Base-by-base conservation (phyloP, 2,797 vertebrate species). In the Scolopax rusticola region DNA sequence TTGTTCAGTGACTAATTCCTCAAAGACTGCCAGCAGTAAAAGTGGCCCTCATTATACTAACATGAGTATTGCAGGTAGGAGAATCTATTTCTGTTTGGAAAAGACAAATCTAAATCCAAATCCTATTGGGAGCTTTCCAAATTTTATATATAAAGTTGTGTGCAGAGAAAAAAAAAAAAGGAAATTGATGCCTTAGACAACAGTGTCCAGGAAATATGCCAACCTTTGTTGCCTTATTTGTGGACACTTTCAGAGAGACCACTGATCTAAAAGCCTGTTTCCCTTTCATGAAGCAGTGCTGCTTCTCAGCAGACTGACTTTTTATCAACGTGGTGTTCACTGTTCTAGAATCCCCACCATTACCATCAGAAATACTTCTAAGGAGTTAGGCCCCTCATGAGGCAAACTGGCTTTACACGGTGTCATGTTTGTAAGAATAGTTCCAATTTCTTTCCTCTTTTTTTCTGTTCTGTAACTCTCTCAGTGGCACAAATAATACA, bases 1-100 rank as follows among this genome's bases (percentile, higher is more conserved):
- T 93, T 90, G 50, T 47, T 89, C 40, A 70, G 59, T 90, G 77
- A 90, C 51, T 84, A 93, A 92, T 73, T 95, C 83, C 80, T 92
- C 57, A 94, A 93, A 91, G 43, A 68, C 60, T 68, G 14, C 33
- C n/a, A 90, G n/a, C 23, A 79, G 36, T 74, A 63, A 50, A 95
- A 90, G 56, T 75, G 28, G 32, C 32, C 65, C 32, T 85, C 48
- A 77, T 97, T 97, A 93, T 69, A 74, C n/a, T 79, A 93, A 87
- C 60, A 60, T 79, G 47, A 90, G 8, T 45, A 24, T 20, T 83
- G 28, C 40, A 92, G 51, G 56, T 84, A 63, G 40, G 23, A 89
- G 57, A 94, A 70, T 82, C 56, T 88, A 82, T 90, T 93, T 94
- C 40, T 0, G 0, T 88, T 81, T 73, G 11, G 56, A 64, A 76